A percentile compares a stretch with the other conserved stretches of the same genome.
Evolutionary conservation across 2,888 invertebrate species (phyloP).

Genomic region (Lymantria dispar): DNA sequence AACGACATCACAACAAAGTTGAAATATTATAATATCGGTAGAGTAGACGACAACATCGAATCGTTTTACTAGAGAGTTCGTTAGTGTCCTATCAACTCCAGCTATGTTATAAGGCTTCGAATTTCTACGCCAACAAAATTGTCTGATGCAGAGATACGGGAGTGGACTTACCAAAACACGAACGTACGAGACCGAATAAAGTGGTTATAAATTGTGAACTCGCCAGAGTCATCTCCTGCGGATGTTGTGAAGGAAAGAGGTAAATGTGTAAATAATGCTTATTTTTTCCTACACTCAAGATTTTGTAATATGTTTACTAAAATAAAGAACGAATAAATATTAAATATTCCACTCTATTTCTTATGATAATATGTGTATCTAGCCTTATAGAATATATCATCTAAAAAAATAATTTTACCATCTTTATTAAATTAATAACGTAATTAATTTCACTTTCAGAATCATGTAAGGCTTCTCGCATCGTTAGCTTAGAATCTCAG

Average conservation of each 20-base stretch:
- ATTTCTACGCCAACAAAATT: not conserved
- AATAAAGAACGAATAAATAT: too few species aligned
- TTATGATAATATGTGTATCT: too few species aligned
- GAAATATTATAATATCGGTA: too few species aligned
- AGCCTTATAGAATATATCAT: too few species aligned
- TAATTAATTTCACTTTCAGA: too few species aligned
- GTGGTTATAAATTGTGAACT: conserved; percentile 53
- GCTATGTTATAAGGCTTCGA: not conserved
- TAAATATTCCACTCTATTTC: too few species aligned
- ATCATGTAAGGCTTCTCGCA: too few species aligned
- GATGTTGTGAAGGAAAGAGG: conserved; percentile 42
- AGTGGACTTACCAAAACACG: not conserved
- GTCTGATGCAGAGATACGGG: not conserved
- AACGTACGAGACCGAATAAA: not conserved
- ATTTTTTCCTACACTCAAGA: not conserved
- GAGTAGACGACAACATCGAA: not conserved
- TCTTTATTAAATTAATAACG: too few species aligned
- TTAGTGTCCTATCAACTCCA: not conserved
- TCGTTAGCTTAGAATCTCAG: too few species aligned
- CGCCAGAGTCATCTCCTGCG: conserved; percentile 64
- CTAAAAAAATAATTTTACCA: too few species aligned
- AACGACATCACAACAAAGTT: too few species aligned
- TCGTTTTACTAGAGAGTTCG: not conserved
- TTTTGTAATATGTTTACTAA: not conserved
- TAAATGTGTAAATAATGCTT: not conserved